phyloP scores from a whole-genome alignment of 2,113 vertebrate species.

The Calyptomena viridis region DNA sequence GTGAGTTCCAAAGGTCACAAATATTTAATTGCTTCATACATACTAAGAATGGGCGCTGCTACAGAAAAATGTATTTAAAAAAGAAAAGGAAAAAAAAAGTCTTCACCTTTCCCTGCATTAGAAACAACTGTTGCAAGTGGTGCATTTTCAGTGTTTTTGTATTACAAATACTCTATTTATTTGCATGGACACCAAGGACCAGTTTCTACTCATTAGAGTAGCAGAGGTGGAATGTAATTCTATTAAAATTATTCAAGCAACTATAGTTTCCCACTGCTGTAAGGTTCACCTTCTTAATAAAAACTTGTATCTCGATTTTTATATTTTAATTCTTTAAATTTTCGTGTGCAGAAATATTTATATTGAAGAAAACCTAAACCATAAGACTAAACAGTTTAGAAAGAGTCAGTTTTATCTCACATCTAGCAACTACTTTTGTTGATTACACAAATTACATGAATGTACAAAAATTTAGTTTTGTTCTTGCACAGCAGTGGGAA shows the following conservation, averaged over 20 bases:
- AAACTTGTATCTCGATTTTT: neutral
- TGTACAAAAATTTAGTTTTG: neutral
- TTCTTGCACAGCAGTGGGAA: neutral
- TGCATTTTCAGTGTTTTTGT: neutral
- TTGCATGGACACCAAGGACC: neutral
- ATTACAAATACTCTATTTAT: neutral
- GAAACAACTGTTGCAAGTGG: fast-evolving
- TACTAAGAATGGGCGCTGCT: neutral
- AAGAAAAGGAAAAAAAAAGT: neutral
- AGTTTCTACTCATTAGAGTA: neutral
- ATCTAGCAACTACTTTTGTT: neutral
- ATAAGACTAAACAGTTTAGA: neutral
- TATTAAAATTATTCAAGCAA: neutral
- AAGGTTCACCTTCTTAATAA: neutral
- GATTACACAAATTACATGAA: neutral
- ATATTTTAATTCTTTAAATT: neutral
- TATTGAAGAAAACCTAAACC: neutral
- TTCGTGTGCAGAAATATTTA: neutral
- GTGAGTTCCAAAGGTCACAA: neutral
- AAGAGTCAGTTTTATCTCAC: neutral
- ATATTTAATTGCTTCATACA: neutral
- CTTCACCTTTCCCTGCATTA: neutral
- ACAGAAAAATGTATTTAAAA: neutral
- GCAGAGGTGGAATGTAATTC: neutral
- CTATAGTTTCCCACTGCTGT: neutral